A percentile compares a stretch with the other conserved stretches of the same genome.
phyloP scores from a whole-genome alignment of 2,797 vertebrate genomes.

The Enteromius viviparus region DNA sequence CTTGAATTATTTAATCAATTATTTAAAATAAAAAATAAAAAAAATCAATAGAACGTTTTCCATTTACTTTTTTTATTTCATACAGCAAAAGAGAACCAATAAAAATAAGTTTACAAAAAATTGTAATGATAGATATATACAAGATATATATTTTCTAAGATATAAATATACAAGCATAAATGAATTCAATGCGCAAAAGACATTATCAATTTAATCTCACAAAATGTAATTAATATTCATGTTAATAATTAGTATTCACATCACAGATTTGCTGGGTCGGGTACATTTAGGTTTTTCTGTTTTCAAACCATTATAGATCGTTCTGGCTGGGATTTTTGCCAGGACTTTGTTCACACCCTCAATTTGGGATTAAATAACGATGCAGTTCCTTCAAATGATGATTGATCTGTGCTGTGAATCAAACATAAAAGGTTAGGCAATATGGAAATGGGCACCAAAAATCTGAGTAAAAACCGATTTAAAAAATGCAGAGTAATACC shows the following conservation, averaged over 20 bases:
- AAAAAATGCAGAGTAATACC: neutral
- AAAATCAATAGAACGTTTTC: neutral
- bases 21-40: neutral
- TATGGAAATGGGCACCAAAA: neutral
- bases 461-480: neutral
- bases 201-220: neutral
- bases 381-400: constrained; percentile 53
- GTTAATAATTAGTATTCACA: constrained; percentile 30
- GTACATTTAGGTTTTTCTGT: constrained; percentile 24
- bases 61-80: constrained; percentile 2
- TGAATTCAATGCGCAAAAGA: constrained; percentile 4
- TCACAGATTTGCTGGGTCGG: neutral
- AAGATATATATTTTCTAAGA: neutral
- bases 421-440: constrained; percentile 1
- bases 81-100: neutral
- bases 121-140: neutral
- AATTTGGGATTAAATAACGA: constrained; percentile 37
- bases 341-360: constrained; percentile 14
- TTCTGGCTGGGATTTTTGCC: neutral
- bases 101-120: neutral
- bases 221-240: constrained; percentile 16
- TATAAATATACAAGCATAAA: constrained; percentile 31
- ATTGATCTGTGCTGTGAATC: constrained; percentile 49
- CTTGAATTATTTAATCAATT: neutral
- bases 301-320: constrained; percentile 27